Base-by-base conservation (phyloP, 1,140 invertebrate species). In the Aricia agestis region DNA sequence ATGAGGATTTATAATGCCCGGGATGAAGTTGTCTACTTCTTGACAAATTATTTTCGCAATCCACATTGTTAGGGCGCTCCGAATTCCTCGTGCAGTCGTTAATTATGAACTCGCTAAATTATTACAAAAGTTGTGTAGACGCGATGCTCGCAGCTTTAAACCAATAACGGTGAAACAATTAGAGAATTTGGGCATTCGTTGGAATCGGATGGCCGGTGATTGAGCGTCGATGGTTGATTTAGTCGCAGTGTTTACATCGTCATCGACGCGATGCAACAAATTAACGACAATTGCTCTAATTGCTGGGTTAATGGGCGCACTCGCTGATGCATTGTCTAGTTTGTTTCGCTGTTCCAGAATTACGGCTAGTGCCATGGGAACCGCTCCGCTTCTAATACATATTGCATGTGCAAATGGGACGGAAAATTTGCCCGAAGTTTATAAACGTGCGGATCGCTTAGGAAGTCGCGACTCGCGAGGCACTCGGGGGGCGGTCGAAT, bases 271-370 rank as follows among this genome's bases (percentile, higher is more conserved):
- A 42, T 42, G 59, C 86, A 83, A 89, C 88, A 89, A 85, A 90
- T 90, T 88, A 88, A 88, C 82, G 78, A 85, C 86, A 90, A 90
- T 89, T 88, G 88, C 85, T 87, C 83, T 89, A 90, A 90, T 90
- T 89, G 87, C 84, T 81, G 83, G 84, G 85, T 82, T 87, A 90
- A 86, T 83, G 84, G 82, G 74, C 76, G 68, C 67, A 78, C 75
- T 81, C 78, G 74, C 80, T 84, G 79, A 82, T 79, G 83, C 84
- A 83, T 85, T 88, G 85, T 88, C 85, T 85, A 83, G 78, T 80
- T 79, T 75, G 78, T 80, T 79, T 75, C 68, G 76, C 78, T 74
- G 80, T 75, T 77, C 76, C 73, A 79, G 66, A 77, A 81, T 82
- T 82, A 82, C 78, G 76, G 78, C 82, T 82, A 74, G 79, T 77